A percentile compares a stretch with the other conserved stretches of the same genome.
Evolutionary conservation across 1,140 invertebrate species (phyloP).

Genomic region (Macrocentrus cingulum): DNA sequence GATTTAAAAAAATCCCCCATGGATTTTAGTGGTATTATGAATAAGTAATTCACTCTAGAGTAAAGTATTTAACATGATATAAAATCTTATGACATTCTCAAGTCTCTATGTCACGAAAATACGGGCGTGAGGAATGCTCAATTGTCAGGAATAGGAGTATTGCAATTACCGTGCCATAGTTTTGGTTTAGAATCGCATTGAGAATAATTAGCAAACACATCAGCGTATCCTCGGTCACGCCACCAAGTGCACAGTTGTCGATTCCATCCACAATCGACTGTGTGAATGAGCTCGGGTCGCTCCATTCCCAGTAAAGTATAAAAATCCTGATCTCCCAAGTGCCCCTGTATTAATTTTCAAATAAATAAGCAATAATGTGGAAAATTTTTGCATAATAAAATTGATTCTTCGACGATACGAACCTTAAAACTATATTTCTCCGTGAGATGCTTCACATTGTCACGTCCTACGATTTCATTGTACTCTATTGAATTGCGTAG

Average conservation of each 20-base stretch:
- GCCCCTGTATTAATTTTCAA: slow-evolving; percentile 60
- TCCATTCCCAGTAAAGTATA: slow-evolving; percentile 78
- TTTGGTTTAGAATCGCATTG: slow-evolving; percentile 71
- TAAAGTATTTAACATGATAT: too few relatives aligned
- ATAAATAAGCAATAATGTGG: slow-evolving; percentile 1
- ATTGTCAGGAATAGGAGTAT: slow-evolving; percentile 70
- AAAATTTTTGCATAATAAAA: not conserved
- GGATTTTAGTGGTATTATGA: too few relatives aligned
- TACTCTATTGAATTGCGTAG: slow-evolving; percentile 68
- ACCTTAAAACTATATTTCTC: slow-evolving; percentile 70
- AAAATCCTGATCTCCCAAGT: slow-evolving; percentile 87
- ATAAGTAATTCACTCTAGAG: too few relatives aligned
- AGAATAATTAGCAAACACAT: slow-evolving; percentile 77
- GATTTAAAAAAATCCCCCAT: too few relatives aligned
- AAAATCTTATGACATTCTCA: too few relatives aligned
- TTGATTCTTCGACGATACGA: not conserved
- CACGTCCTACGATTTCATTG: slow-evolving; percentile 61
- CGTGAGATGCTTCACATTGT: slow-evolving; percentile 63
- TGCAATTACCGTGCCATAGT: slow-evolving; percentile 86
- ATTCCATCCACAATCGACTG: slow-evolving; percentile 81
- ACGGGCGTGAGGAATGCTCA: too few relatives aligned
- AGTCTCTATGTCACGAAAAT: too few relatives aligned
- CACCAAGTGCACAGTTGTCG: slow-evolving; percentile 85
- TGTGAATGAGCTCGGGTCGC: slow-evolving; percentile 73
- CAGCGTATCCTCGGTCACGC: slow-evolving; percentile 75